A percentile compares a stretch with the other conserved stretches of the same genome.
phyloP scores from a whole-genome alignment of 2,113 vertebrate genomes.

The Chionodraco myersi region DNA sequence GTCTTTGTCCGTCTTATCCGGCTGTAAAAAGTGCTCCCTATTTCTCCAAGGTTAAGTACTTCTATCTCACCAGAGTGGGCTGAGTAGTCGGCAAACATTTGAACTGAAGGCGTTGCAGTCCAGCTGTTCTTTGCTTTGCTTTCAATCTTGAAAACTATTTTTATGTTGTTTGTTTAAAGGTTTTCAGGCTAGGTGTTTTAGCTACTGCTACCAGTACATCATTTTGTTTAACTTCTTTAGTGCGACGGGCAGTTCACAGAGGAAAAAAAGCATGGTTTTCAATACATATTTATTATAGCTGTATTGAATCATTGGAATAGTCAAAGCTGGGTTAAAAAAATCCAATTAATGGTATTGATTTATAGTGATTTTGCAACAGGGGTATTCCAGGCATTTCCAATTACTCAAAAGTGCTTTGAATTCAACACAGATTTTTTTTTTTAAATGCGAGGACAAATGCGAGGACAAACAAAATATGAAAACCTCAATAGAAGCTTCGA shows the following conservation, averaged over 20 bases:
- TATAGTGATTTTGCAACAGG: too few relatives aligned
- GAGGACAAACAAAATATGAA: too few relatives aligned
- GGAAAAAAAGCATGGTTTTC: too few relatives aligned
- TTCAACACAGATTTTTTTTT: too few relatives aligned
- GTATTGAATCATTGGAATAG: too few relatives aligned
- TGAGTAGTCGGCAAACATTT: slow-evolving; percentile 60
- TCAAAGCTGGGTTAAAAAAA: too few relatives aligned
- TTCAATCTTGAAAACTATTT: not conserved
- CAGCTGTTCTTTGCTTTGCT: slow-evolving; percentile 21
- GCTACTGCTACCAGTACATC: not conserved
- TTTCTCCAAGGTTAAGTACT: slow-evolving; percentile 50
- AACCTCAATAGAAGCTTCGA: too few relatives aligned
- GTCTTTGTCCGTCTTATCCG: slow-evolving; percentile 55
- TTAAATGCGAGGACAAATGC: too few relatives aligned
- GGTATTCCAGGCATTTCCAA: too few relatives aligned
- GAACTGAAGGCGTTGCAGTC: slow-evolving; percentile 36
- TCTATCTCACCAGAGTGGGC: slow-evolving; percentile 9
- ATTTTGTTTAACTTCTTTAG: not conserved
- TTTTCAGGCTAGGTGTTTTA: not conserved
- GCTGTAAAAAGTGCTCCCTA: not conserved
- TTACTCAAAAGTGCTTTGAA: too few relatives aligned
- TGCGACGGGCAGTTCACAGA: not conserved
- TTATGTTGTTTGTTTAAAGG: not conserved
- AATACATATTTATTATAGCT: too few relatives aligned
- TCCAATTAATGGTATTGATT: too few relatives aligned